Conservation (phyloP, 2,888 invertebrate genomes). For the Erebia palarica region DNA sequence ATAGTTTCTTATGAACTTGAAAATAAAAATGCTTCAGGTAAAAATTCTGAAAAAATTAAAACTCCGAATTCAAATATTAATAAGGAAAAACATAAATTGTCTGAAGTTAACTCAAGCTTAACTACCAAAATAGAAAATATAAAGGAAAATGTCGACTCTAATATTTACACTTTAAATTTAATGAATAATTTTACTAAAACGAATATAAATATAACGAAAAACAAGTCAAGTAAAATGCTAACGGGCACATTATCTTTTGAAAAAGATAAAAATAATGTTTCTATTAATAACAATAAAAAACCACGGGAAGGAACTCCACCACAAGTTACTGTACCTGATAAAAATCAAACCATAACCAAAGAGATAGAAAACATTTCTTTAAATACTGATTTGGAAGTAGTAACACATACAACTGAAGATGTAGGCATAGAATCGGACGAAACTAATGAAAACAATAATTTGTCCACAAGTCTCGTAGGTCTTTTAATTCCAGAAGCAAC, state of each 20-base stretch:
- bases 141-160: not conserved
- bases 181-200: not conserved
- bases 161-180: not conserved
- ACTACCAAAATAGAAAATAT: not conserved
- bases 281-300: not conserved
- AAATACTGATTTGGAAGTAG: not conserved
- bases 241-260: not conserved
- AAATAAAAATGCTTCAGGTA: not conserved
- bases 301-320: not conserved
- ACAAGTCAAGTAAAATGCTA: not conserved
- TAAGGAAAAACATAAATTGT: not conserved
- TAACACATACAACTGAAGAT: not conserved
- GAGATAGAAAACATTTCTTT: not conserved
- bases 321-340: not conserved
- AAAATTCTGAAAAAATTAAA: not conserved
- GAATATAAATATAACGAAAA: not conserved
- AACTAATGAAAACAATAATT: not conserved
- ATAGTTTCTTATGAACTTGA: not conserved
- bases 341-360: not conserved
- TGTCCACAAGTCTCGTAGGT: constrained; percentile 4
- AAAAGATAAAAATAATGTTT: not conserved
- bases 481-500: constrained; percentile 25
- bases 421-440: not conserved
- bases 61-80: not conserved
- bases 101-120: not conserved